Conservation (phyloP, 2,888 invertebrate species). For the Dicycla oo region DNA sequence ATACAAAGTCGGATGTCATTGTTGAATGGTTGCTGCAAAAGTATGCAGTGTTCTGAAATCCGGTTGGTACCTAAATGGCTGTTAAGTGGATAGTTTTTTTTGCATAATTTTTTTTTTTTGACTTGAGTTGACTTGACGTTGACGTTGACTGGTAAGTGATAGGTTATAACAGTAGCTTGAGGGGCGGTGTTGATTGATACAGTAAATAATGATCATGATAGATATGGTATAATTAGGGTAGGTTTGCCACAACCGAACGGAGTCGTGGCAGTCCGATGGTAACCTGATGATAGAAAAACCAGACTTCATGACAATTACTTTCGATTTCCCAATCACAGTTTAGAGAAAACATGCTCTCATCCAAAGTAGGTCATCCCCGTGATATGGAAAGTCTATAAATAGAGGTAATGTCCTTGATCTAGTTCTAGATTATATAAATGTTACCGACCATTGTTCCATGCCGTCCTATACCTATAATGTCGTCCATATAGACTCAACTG, state of each 20-base stretch:
- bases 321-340: not conserved
- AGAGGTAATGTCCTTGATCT: slow-evolving; percentile 54
- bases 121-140: no score
- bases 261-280: no score
- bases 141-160: no score
- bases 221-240: not conserved
- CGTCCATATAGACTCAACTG: slow-evolving; percentile 20
- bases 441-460: slow-evolving; percentile 38
- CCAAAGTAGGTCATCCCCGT: slow-evolving; percentile 48
- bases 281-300: not conserved
- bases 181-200: not conserved
- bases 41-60: slow-evolving; percentile 7
- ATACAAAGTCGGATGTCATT: not conserved
- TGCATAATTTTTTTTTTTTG: no score
- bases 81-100: not conserved
- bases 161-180: not conserved
- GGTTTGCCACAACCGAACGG: not conserved
- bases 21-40: slow-evolving; percentile 1
- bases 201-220: not conserved
- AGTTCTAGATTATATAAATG: slow-evolving; percentile 47
- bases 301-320: not conserved
- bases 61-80: not conserved
- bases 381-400: slow-evolving; percentile 51
- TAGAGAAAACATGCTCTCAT: slow-evolving; percentile 6
- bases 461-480: slow-evolving; percentile 25